Base-by-base conservation (phyloP, 2,113 vertebrate genomes). In the Lepidothrix coronata region DNA sequence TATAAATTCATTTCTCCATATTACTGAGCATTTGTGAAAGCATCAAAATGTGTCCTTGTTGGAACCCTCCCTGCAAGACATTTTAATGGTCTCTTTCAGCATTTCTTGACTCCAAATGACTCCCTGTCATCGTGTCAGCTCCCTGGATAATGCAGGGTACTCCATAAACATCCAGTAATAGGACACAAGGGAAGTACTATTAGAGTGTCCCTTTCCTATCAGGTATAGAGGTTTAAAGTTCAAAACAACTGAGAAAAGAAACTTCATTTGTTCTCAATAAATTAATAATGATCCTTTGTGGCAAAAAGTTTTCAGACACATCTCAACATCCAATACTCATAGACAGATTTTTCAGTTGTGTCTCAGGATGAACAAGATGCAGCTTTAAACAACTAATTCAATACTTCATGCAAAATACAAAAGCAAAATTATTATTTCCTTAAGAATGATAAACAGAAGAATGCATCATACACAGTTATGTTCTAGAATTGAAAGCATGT, bases 101-200 rank as follows among this genome's bases (percentile, higher is more conserved):
- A 96, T 97, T 98, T 97, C 97, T 97, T 98, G 98, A 98, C 98
- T 98, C 98, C 95, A 97, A 97, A 97, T 98, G 98, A 98, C 98
- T 98, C 97, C 83, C 97, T 98, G 98, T 97, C 98, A 98, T 96
- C 5, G 97, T 98, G 98, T 98, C 98, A 98, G 98, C 97, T 98
- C 98, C 98, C 98, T 97, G 90, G 98, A 96, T 96, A 98, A 97
- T 93, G 92, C 97, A 92, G 96, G 96, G 93, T 96, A 95, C 95
- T 98, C 98, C 97, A 98, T 97, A 98, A 98, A 98, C 97, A 98
- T 98, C 92, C 97, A 97, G 97, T 98, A 98, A 98, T 98, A 98
- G 98, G 98, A 97, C 98, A 98, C 98, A 96, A 96, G 98, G 98
- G 98, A 98, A 97, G 97, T 84, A 92, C 97, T 97, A 97, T 98